Conservation (phyloP, 2,797 vertebrate species). For the Characodon lateralis region DNA sequence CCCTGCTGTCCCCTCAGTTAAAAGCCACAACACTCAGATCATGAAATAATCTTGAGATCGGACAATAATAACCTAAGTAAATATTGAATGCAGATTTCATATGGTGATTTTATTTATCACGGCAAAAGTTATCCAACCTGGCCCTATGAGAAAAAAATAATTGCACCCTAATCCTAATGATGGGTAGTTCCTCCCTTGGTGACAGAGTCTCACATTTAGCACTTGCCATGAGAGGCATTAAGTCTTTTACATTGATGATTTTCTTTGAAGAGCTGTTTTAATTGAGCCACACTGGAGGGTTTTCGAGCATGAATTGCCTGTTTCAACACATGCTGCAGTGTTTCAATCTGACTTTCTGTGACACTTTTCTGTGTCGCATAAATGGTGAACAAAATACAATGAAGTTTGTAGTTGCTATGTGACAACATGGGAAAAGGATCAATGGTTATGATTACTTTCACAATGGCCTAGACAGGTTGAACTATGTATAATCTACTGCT, state of each 20-base stretch:
- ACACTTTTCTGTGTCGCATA: no score
- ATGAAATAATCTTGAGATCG: neutral
- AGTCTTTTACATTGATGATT: no score
- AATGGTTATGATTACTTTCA: no score
- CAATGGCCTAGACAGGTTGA: no score
- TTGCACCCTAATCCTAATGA: neutral
- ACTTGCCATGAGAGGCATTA: no score
- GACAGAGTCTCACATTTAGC: no score
- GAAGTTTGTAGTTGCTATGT: neutral
- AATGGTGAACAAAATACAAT: neutral
- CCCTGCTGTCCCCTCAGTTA: neutral
- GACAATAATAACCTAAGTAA: neutral
- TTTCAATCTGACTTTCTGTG: no score
- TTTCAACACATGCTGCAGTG: neutral
- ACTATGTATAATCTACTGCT: no score
- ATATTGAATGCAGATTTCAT: neutral
- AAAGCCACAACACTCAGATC: neutral
- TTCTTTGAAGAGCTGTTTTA: no score
- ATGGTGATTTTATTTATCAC: neutral
- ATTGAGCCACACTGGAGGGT: neutral
- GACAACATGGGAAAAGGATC: no score
- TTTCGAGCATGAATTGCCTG: neutral
- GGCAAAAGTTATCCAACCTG: neutral
- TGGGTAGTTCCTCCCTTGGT: neutral
- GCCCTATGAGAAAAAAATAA: neutral